Evolutionary conservation across 1,140 invertebrate genomes (phyloP).

Genomic region (Ostrea edulis): DNA sequence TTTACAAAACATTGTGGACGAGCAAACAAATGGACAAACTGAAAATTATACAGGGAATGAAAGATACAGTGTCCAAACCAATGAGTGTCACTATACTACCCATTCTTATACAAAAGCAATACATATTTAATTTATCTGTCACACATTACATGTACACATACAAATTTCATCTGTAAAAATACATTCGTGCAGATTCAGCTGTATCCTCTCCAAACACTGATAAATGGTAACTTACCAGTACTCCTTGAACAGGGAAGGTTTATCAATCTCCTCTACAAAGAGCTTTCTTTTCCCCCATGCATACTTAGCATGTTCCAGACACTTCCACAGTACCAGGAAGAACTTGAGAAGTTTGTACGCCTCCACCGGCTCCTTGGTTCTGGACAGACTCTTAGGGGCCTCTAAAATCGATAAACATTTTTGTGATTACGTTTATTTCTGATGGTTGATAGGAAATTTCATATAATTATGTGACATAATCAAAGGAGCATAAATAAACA

Average conservation of each 20-base stretch:
- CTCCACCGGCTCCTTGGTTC: slow-evolving; percentile 73
- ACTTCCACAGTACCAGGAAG: slow-evolving; percentile 78
- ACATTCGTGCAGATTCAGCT: too few species aligned
- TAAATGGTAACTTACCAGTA: slow-evolving; percentile 67
- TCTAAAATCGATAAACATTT: slow-evolving; percentile 1
- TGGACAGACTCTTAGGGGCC: slow-evolving; percentile 62
- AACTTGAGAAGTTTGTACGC: slow-evolving; percentile 75
- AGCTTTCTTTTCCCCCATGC: slow-evolving; percentile 76
- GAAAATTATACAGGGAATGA: too few species aligned
- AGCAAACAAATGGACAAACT: too few species aligned
- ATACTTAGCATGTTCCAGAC: slow-evolving; percentile 74
- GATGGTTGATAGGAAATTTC: not conserved
- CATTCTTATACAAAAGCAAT: too few species aligned
- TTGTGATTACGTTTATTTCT: not conserved
- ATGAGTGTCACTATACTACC: too few species aligned
- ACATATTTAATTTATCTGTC: too few species aligned
- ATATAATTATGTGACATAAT: not conserved
- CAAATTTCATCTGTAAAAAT: too few species aligned
- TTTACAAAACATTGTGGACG: too few species aligned
- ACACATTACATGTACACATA: too few species aligned
- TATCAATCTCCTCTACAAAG: slow-evolving; percentile 71
- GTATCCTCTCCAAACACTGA: too few species aligned
- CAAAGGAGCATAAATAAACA: not conserved
- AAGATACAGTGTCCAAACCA: too few species aligned
- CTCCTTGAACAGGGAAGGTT: slow-evolving; percentile 66